Base-by-base conservation (phyloP, 2,888 invertebrate genomes). In the Pycnomerus fuliginosus region DNA sequence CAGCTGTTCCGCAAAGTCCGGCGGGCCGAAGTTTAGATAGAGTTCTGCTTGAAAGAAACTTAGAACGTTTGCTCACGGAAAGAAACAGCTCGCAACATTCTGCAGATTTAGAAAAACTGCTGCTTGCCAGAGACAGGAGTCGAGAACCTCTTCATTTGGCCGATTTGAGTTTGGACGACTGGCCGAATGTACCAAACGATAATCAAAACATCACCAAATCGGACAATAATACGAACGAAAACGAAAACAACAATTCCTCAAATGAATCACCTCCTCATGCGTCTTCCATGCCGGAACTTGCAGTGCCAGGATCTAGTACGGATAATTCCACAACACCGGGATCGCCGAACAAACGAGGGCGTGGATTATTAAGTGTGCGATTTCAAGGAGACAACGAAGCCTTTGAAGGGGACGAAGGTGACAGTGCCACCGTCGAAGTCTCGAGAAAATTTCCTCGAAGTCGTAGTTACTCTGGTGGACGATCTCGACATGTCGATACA, bases 41-140 rank as follows among this genome's bases (percentile, higher is more conserved):
- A 62, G 81, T 84, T 1, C 74, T 84, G 32, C 74, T 83, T 3
- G 85, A 85, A 61, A 76, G 83, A 56, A 85, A 84, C 64, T 74
- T 85, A 48, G 84, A 82, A 55, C 76, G 83, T 48, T 63, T 80
- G 14, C 68, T 80, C 15, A 75, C 77, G 3, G 81, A 81, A 51
- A 68, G 75, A 25, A 68, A 61, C 27, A 58, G 55, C 25, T 56
- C 61, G 51, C 60, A 57, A 10, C 65, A 66, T 47, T 60, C 68
- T 24, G 68, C 69, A 0, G 74, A 74, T 48, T 61, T 74, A 31
- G 75, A 74, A 55, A 76, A 77, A 55, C 62, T 79, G 28, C 68
- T 79, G 53, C 74, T 74, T 46, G 78, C 77, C 2, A 69, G 77
- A 54, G 83, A 83, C 43, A 71, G 78, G 55, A 77, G 79, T 64